Conservation (phyloP, 2,888 invertebrate species). For the Agrotis clavis region DNA sequence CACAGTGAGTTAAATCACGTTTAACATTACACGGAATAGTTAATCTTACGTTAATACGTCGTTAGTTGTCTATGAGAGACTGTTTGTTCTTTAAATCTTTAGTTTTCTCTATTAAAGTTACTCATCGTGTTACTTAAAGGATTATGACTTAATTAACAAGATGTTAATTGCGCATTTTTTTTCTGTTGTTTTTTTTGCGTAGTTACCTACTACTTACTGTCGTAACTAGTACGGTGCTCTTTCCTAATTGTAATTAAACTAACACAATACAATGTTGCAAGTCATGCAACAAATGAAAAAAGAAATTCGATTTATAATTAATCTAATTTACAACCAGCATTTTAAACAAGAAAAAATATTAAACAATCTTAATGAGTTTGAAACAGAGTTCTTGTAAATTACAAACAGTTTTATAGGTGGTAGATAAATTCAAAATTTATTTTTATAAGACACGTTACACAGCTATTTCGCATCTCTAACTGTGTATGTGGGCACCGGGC, state of each 20-base stretch:
- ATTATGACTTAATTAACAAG: not conserved
- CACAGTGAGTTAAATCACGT: conserved; percentile 52
- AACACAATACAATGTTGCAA: not conserved
- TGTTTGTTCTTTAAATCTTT: too few species aligned
- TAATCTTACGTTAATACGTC: not conserved
- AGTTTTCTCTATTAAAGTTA: not conserved
- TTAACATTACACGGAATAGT: conserved; percentile 31
- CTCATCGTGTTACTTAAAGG: not conserved
- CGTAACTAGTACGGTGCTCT: not conserved
- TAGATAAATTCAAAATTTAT: conserved; percentile 74
- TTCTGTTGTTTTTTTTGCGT: too few species aligned
- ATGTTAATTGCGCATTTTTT: not conserved
- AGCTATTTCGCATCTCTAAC: conserved; percentile 80
- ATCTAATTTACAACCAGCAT: conserved; percentile 22
- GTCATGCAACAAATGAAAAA: not conserved
- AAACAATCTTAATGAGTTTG: conserved; percentile 60
- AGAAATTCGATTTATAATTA: conserved; percentile 23
- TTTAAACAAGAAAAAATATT: conserved; percentile 23
- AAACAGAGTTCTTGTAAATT: conserved; percentile 65
- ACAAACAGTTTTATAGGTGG: conserved; percentile 70
- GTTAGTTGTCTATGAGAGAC: not conserved
- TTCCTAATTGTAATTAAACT: not conserved
- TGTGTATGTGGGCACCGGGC: conserved; percentile 74
- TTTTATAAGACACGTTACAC: conserved; percentile 74
- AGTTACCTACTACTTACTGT: too few species aligned